A percentile compares a stretch with the other conserved stretches of the same genome.
Evolutionary conservation across 2,797 vertebrate genomes (phyloP).

Genomic region (Trematocara caparti): DNA sequence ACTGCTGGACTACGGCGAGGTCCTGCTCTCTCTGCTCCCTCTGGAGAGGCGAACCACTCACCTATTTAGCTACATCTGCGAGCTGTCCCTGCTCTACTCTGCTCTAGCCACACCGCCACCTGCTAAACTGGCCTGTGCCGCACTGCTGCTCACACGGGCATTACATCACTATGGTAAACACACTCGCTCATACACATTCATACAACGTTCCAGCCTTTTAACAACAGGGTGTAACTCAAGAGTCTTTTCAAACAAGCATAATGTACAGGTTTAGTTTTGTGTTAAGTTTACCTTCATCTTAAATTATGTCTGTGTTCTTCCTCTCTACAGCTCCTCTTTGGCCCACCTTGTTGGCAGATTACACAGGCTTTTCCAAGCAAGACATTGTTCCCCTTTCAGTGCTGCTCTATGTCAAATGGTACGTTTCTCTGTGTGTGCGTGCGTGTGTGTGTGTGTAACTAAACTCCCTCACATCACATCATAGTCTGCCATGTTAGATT

Average conservation of each 20-base stretch:
- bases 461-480: not conserved
- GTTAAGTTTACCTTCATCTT: slow-evolving; percentile 2
- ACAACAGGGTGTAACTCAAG: not conserved
- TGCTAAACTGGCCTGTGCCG: slow-evolving; percentile 83
- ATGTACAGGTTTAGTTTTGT: not conserved
- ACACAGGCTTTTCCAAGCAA: slow-evolving; percentile 87
- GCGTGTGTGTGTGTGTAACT: not conserved
- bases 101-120: slow-evolving; percentile 80
- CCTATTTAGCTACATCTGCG: slow-evolving; percentile 91
- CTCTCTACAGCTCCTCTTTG: slow-evolving; percentile 83
- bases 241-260: not conserved
- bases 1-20: slow-evolving; percentile 90
- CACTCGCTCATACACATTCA: not conserved
- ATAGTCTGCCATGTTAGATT: not conserved
- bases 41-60: slow-evolving; percentile 81
- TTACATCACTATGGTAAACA: slow-evolving; percentile 87
- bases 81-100: slow-evolving; percentile 89
- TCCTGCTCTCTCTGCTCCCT: slow-evolving; percentile 80
- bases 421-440: slow-evolving; percentile 21
- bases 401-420: slow-evolving; percentile 93
- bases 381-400: slow-evolving; percentile 84
- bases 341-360: slow-evolving; percentile 83
- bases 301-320: not conserved
- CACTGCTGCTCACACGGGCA: slow-evolving; percentile 85
- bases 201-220: not conserved